phyloP scores from a whole-genome alignment of 2,888 invertebrate genomes.

The Leptothorax acervorum region DNA sequence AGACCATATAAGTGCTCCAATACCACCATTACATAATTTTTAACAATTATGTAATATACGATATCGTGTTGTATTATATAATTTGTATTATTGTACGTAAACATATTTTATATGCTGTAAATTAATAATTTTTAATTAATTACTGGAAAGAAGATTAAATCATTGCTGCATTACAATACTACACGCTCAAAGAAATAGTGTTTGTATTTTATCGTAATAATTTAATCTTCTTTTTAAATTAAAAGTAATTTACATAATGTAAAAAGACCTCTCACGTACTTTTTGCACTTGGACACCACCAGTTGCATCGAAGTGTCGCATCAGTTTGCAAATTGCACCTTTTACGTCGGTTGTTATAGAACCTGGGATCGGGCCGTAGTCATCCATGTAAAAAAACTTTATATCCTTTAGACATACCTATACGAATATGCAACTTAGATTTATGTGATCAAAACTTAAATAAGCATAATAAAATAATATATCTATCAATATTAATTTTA shows the following conservation, averaged over 20 bases:
- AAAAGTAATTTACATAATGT: conserved; percentile 2
- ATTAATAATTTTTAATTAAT: not conserved
- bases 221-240: not conserved
- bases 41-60: not conserved
- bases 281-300: conserved; percentile 88
- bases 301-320: conserved; percentile 86
- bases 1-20: no score
- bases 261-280: conserved; percentile 81
- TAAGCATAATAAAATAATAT: not conserved
- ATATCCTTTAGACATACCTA: conserved; percentile 89
- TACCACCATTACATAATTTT: not conserved
- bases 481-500: not conserved
- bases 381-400: conserved; percentile 93
- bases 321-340: conserved; percentile 87
- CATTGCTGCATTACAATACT: not conserved
- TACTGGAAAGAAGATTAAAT: not conserved
- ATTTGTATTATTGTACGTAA: not conserved
- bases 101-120: not conserved
- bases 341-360: conserved; percentile 88
- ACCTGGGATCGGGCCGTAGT: conserved; percentile 89
- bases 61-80: not conserved
- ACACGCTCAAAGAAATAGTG: not conserved
- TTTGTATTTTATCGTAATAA: not conserved
- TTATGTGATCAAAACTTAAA: not conserved
- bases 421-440: conserved; percentile 65